Conservation (phyloP, 2,888 invertebrate genomes). For the Drosophila prolongata region DNA sequence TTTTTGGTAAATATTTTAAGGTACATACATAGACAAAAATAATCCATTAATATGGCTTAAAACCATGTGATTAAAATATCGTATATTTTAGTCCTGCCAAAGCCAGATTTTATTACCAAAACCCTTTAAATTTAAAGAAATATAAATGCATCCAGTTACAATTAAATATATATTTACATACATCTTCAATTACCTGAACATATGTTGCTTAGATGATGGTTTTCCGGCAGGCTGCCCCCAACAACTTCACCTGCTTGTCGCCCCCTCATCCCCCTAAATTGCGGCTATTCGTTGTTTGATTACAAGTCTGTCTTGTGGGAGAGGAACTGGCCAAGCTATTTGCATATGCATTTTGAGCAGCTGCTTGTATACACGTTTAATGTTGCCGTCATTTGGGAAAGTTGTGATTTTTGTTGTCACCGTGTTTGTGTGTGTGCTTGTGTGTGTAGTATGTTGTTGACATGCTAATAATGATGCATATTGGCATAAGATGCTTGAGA, state of each 20-base stretch:
- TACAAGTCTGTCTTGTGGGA: slow-evolving; percentile 67
- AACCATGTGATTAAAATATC: background rate
- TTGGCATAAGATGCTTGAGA: slow-evolving; percentile 62
- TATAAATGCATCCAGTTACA: background rate
- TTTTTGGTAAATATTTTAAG: no score
- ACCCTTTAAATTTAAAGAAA: background rate
- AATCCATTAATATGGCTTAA: background rate
- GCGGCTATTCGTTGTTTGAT: slow-evolving; percentile 61
- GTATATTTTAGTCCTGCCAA: background rate
- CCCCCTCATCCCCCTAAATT: slow-evolving; percentile 19
- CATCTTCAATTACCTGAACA: slow-evolving; percentile 38
- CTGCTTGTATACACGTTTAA: slow-evolving; percentile 56
- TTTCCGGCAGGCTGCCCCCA: slow-evolving; percentile 54
- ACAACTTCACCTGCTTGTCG: slow-evolving; percentile 34
- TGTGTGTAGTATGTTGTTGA: slow-evolving; percentile 54
- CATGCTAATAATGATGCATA: slow-evolving; percentile 75
- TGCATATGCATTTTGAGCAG: slow-evolving; percentile 59
- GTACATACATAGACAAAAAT: no score
- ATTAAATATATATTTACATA: slow-evolving; percentile 1
- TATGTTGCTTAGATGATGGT: slow-evolving; percentile 55
- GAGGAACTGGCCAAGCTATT: slow-evolving; percentile 46
- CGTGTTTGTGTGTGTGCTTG: slow-evolving; percentile 9
- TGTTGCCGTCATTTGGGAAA: slow-evolving; percentile 70
- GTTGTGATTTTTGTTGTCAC: slow-evolving; percentile 68
- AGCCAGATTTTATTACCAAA: background rate